These are phyloP conservation scores for Intellagama lesueurii DNA, from an alignment of 2,797 vertebrate genomes.

Conservation along the genomic window DNA sequence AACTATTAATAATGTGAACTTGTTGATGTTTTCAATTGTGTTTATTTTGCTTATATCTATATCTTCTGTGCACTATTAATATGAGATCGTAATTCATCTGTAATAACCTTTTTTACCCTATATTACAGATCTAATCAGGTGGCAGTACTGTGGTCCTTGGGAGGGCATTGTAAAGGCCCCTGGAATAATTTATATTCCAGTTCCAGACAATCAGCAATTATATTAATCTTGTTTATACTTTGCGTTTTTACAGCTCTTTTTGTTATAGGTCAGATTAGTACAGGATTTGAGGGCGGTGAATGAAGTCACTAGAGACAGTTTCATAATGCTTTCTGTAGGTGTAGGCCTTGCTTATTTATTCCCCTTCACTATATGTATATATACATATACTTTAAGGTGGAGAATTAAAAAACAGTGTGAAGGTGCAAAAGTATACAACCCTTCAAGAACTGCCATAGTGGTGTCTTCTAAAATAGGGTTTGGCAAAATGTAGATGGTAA, in stretches of 20 bases:
- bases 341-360: not conserved
- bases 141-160: no score
- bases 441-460: not conserved
- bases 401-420: not conserved
- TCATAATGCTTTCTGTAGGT: not conserved
- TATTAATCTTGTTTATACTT: not conserved
- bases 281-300: no score
- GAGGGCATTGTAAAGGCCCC: no score
- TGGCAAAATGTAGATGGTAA: not conserved
- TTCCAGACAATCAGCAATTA: not conserved
- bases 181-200: not conserved
- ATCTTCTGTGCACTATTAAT: not conserved
- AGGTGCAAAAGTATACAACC: not conserved
- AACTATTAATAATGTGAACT: not conserved
- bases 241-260: not conserved
- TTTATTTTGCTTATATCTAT: not conserved
- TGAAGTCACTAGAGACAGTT: no score
- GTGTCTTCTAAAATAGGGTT: not conserved
- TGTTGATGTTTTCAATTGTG: not conserved
- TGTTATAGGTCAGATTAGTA: not conserved
- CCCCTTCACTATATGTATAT: not conserved
- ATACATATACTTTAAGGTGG: not conserved
- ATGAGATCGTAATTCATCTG: conserved; percentile 5
- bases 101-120: not conserved
- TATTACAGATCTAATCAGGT: not conserved